These are phyloP conservation scores for Myotis daubentonii DNA, from an alignment of 2,797 vertebrate genomes.

Conservation along the genomic window DNA sequence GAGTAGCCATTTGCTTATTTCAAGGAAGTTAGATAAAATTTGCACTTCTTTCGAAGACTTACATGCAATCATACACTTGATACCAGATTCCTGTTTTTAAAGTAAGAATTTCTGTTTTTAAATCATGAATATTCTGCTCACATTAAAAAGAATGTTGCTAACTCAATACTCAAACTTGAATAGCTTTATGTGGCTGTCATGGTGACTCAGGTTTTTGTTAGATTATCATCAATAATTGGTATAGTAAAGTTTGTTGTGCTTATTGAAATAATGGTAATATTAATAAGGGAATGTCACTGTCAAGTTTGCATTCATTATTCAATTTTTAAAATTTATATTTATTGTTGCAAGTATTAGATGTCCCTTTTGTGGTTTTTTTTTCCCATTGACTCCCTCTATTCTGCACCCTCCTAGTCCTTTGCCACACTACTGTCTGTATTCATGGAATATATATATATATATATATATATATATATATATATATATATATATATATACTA, in stretches of 20 bases:
- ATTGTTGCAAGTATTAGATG: too few species aligned
- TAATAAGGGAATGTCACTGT: not conserved
- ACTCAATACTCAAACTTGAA: not conserved
- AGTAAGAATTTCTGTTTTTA: slow-evolving; percentile 9
- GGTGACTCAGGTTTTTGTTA: not conserved
- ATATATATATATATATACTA: too few species aligned
- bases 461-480: too few species aligned
- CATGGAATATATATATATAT: too few species aligned
- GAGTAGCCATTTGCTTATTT: not conserved
- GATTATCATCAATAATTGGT: not conserved
- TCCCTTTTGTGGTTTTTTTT: too few species aligned
- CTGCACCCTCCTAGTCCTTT: too few species aligned
- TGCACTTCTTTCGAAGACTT: not conserved
- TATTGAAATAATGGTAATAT: not conserved
- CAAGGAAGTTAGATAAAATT: not conserved
- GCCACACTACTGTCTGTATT: too few species aligned
- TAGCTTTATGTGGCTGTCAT: not conserved
- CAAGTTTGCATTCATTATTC: not conserved
- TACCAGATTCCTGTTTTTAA: slow-evolving; percentile 13
- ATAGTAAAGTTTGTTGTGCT: not conserved
- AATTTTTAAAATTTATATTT: not conserved
- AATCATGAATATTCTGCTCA: not conserved
- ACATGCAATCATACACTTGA: not conserved
- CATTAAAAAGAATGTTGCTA: not conserved
- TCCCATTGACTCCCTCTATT: too few species aligned